Conservation (phyloP, 2,888 invertebrate species). For the Tipula vernalis region DNA sequence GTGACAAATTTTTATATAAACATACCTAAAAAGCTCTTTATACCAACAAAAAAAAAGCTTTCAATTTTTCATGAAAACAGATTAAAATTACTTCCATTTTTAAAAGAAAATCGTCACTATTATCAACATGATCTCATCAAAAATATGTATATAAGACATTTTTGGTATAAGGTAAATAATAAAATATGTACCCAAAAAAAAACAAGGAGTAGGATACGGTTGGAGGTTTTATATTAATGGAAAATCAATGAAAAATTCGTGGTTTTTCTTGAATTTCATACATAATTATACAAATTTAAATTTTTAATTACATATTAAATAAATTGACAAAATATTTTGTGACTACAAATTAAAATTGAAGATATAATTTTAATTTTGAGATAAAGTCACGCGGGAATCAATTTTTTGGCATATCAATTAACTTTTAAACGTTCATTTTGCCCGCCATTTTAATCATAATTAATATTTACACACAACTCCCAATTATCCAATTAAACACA, state of each 20-base stretch:
- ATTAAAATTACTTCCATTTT: not conserved
- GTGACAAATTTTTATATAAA: not conserved
- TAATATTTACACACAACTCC: not conserved
- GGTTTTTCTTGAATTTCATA: not conserved
- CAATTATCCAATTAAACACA: not conserved
- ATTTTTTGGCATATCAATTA: not conserved
- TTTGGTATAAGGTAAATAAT: not conserved
- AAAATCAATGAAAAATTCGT: not conserved
- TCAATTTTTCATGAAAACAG: not conserved
- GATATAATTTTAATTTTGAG: not conserved
- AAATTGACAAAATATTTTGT: not conserved
- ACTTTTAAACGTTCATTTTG: not conserved
- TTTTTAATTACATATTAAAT: not conserved
- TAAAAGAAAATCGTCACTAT: not conserved
- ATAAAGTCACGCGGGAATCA: not conserved
- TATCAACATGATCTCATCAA: not conserved
- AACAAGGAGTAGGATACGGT: not conserved
- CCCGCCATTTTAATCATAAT: not conserved
- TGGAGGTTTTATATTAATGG: not conserved
- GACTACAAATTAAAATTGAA: not conserved
- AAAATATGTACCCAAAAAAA: not conserved
- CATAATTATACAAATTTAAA: not conserved
- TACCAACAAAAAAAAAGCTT: not conserved
- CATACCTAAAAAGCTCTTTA: not conserved
- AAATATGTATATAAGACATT: not conserved